Conservation (phyloP, 1,140 invertebrate genomes). For the Oedothorax gibbosus region DNA sequence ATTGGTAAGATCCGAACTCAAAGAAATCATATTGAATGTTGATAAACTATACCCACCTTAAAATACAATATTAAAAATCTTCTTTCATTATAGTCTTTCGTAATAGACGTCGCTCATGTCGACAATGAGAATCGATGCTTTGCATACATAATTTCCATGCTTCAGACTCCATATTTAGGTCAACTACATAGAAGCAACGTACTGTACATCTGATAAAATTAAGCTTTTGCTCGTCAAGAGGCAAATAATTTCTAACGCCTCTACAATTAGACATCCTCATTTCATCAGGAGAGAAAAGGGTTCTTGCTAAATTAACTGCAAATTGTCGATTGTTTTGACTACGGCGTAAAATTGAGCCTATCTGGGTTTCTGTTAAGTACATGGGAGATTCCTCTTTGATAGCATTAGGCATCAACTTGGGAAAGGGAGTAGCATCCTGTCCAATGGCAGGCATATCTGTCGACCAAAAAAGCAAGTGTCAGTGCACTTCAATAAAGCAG, state of each 20-base stretch:
- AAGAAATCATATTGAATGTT: not conserved
- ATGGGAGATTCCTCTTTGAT: conserved; percentile 27
- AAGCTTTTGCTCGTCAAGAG: conserved; percentile 46
- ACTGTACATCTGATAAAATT: conserved; percentile 49
- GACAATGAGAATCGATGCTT: conserved; percentile 60
- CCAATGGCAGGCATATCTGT: conserved; percentile 54
- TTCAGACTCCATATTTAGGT: conserved; percentile 27
- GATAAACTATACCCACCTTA: conserved; percentile 34
- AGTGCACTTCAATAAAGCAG: conserved; percentile 57
- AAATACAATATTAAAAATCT: not conserved
- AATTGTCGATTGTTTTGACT: conserved; percentile 60
- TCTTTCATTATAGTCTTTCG: conserved; percentile 30
- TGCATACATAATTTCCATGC: conserved; percentile 59
- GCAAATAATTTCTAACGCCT: conserved; percentile 56
- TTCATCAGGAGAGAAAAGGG: conserved; percentile 46
- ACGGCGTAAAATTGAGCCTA: conserved; percentile 41
- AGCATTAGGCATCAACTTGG: not conserved
- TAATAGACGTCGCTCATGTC: conserved; percentile 52
- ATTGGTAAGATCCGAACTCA: not conserved
- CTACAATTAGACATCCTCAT: conserved; percentile 60
- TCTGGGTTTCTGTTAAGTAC: conserved; percentile 34
- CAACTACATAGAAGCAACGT: conserved; percentile 39
- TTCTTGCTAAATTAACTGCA: conserved; percentile 59
- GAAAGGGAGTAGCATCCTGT: conserved; percentile 14
- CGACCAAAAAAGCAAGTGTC: conserved; percentile 56